Base-by-base conservation (phyloP, 2,797 vertebrate species). In the Anomalospiza imberbis region DNA sequence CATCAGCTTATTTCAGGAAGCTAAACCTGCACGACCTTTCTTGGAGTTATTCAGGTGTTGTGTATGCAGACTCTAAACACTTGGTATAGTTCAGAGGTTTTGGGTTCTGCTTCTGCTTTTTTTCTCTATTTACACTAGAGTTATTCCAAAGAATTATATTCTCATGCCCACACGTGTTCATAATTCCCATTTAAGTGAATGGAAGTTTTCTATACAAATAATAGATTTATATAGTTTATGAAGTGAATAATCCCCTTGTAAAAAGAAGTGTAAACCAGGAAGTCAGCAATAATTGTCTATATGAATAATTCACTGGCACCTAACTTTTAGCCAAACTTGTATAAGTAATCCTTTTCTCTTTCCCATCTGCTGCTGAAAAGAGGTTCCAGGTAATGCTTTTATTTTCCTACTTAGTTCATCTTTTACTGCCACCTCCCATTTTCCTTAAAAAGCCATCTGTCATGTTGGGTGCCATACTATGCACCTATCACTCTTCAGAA, bases 351-450 rank as follows among this genome's bases (percentile, higher is more conserved):
- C 85, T 97, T 97, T 92, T 97, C 90, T 95, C 74, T 97, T 96
- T 97, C 96, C 98, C 97, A 95, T 88, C 94, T 98, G 98, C 99
- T 99, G 98, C 98, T 98, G 91, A 97, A 97, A 98, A 99, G 99
- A 98, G 99, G 99, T 96, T 99, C 99, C 92, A 99, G 99, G 99
- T 99, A 99, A 99, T 96, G 54, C 82, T 97, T 91, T 97, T 95
- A 55, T 93, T 97, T 97, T 97, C 73, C 67, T 97, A 24, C 71
- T 63, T 85, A 85, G n/a, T 66, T 66, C 60, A 38, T 93, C 62
- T 96, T 94, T 92, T 93, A 54, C 88, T 89, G 51, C 86, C 53
- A 89, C 78, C 88, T 87, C 57, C 92, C 62, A 82, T 94, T 94
- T 74, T 81, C 62, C 75, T 90, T 91, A 88, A 82, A 88, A 87